Evolutionary conservation across 2,888 invertebrate species (phyloP).

Genomic region (Drosophila subquinaria): DNA sequence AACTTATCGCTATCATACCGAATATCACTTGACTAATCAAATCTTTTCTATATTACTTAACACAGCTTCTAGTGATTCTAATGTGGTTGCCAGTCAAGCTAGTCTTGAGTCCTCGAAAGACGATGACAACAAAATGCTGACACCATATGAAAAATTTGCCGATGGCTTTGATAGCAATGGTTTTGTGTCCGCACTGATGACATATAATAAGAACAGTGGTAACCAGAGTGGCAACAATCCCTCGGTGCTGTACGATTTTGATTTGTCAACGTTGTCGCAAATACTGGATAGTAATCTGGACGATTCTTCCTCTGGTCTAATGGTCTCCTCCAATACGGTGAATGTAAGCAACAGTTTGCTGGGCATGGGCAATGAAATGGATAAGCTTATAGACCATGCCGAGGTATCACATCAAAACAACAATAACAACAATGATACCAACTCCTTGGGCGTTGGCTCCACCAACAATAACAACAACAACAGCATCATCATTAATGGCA

Average conservation of each 20-base stretch:
- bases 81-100: constrained; percentile 62
- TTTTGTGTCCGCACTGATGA: constrained; percentile 80
- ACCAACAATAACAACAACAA: constrained; percentile 59
- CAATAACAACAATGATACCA: constrained; percentile 51
- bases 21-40: not conserved
- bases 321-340: constrained; percentile 68
- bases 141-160: constrained; percentile 82
- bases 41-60: not conserved
- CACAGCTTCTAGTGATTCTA: constrained; percentile 62
- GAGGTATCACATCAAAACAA: constrained; percentile 66
- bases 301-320: constrained; percentile 53
- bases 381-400: constrained; percentile 73
- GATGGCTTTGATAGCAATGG: constrained; percentile 84
- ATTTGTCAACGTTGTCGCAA: constrained; percentile 71
- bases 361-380: constrained; percentile 72
- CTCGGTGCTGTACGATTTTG: constrained; percentile 73
- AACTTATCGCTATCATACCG: not conserved
- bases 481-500: constrained; percentile 55
- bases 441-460: constrained; percentile 40
- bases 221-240: constrained; percentile 66
- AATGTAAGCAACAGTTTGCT: constrained; percentile 62
- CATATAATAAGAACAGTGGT: constrained; percentile 71
- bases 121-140: constrained; percentile 77
- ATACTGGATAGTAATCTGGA: constrained; percentile 70
- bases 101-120: constrained; percentile 72